A percentile compares a stretch with the other conserved stretches of the same genome.
Conservation (phyloP, 2,797 vertebrate genomes). For the Hemibagrus guttatus region DNA sequence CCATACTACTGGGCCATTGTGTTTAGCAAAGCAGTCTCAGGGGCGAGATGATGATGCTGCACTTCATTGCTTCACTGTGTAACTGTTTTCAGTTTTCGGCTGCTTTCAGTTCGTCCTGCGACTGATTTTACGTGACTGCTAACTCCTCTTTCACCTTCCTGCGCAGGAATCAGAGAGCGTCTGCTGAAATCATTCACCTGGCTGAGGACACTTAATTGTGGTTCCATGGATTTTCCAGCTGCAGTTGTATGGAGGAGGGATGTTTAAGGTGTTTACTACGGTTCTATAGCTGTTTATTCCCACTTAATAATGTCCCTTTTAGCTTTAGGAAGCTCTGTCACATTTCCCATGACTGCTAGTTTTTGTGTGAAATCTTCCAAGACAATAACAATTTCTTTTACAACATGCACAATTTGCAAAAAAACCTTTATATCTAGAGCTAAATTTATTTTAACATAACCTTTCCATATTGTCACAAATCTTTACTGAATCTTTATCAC, state of each 20-base stretch:
- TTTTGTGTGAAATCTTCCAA: not conserved
- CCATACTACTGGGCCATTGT: not conserved
- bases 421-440: not conserved
- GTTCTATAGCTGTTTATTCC: not conserved
- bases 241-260: not conserved
- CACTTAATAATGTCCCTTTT: not conserved
- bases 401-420: not conserved
- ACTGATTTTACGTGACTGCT: not conserved
- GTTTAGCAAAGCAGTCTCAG: not conserved
- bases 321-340: not conserved
- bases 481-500: no score
- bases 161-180: not conserved
- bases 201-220: not conserved
- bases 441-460: not conserved
- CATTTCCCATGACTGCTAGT: not conserved
- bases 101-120: not conserved
- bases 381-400: not conserved
- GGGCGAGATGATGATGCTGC: not conserved
- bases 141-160: not conserved
- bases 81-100: not conserved
- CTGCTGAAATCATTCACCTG: not conserved
- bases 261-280: not conserved
- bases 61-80: not conserved
- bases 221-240: not conserved
- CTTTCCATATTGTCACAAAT: not conserved